phyloP scores from a whole-genome alignment of 2,888 invertebrate genomes.

The Cheilosia soror region DNA sequence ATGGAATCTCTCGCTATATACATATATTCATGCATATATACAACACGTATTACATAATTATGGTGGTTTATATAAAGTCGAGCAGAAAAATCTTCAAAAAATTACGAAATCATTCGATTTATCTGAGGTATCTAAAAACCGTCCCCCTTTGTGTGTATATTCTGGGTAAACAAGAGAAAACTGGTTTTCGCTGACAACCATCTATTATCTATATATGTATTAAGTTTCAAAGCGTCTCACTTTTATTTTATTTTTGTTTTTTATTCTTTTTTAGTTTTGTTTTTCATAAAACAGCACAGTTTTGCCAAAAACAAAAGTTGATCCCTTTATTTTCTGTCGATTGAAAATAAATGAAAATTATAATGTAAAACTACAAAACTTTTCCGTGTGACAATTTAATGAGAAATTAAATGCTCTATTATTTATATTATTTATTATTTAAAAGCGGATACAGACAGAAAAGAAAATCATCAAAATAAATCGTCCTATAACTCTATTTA shows the following conservation, averaged over 20 bases:
- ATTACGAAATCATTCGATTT: conserved; percentile 11
- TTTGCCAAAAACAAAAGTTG: conserved; percentile 20
- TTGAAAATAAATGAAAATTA: conserved; percentile 21
- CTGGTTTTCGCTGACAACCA: neutral
- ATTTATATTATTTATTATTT: neutral
- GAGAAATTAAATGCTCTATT: neutral
- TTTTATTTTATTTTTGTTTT: neutral
- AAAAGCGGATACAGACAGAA: neutral
- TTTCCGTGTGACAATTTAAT: conserved; percentile 42
- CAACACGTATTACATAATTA: neutral
- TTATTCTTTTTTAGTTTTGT: neutral
- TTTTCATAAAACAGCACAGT: neutral
- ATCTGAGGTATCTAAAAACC: conserved; percentile 2
- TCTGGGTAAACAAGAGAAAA: neutral
- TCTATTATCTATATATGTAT: neutral
- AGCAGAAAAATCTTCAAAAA: conserved; percentile 15
- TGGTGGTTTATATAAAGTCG: conserved; percentile 13
- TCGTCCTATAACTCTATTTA: neutral
- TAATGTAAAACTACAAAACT: too few species aligned
- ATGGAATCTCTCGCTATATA: too few species aligned
- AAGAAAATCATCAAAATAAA: neutral
- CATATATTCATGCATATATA: neutral
- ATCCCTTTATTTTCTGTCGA: conserved; percentile 34
- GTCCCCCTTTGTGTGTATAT: neutral
- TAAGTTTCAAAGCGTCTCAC: conserved; percentile 3